phyloP scores from a whole-genome alignment of 2,113 vertebrate species.

The Silurus asotus region DNA sequence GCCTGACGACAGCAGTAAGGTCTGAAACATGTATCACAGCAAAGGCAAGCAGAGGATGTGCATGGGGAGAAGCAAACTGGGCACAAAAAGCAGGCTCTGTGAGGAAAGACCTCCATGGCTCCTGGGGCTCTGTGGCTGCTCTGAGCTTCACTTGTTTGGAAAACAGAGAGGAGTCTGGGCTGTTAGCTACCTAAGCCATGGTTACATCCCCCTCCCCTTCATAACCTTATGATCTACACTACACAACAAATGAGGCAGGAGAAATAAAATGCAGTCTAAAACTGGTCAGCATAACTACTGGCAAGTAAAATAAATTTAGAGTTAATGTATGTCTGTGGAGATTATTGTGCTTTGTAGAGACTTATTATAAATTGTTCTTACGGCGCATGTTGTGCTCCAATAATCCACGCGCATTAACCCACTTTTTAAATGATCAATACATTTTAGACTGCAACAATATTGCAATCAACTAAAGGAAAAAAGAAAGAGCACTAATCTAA shows the following conservation, averaged over 20 bases:
- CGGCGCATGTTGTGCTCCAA: background rate
- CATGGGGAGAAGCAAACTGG: slow-evolving; percentile 47
- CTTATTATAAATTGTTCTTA: background rate
- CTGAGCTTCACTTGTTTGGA: slow-evolving; percentile 13
- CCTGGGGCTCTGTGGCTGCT: slow-evolving; percentile 66
- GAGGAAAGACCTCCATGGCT: slow-evolving; percentile 94
- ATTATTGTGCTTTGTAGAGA: background rate
- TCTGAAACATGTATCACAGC: slow-evolving; percentile 37
- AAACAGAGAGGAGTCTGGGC: slow-evolving; percentile 27
- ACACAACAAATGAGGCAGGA: background rate
- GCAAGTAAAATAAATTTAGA: background rate
- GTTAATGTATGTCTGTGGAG: background rate
- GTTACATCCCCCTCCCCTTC: slow-evolving; percentile 54
- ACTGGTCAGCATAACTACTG: background rate
- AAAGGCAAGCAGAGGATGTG: slow-evolving; percentile 48
- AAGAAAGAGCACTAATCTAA: background rate
- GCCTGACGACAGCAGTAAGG: slow-evolving; percentile 22
- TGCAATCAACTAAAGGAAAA: background rate
- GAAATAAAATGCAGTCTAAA: background rate
- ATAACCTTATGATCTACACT: background rate
- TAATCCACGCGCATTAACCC: background rate
- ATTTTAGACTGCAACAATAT: background rate
- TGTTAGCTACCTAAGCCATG: slow-evolving; percentile 61
- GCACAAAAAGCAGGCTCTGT: slow-evolving; percentile 87
- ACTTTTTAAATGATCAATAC: background rate